These are phyloP conservation scores for Serranochromis macrocephalus DNA, from an alignment of 2,113 vertebrate genomes.

Conservation along the genomic window DNA sequence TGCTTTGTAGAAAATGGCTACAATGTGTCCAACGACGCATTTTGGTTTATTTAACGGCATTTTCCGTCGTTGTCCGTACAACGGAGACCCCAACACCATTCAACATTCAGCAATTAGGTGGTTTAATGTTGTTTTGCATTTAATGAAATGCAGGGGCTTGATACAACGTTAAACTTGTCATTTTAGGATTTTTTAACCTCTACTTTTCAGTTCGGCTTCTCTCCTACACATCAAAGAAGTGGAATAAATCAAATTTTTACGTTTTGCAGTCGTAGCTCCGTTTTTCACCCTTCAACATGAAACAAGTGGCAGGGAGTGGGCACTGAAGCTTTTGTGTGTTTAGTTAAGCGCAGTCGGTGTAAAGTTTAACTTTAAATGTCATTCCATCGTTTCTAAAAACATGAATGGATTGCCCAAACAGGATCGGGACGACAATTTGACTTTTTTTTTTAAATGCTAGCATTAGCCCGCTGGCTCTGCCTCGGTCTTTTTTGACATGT, in stretches of 20 bases:
- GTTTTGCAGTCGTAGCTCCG: background rate
- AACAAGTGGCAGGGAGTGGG: background rate
- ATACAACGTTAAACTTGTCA: rapidly evolving
- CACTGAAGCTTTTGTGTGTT: background rate
- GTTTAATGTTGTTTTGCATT: background rate
- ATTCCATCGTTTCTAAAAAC: background rate
- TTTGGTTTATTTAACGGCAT: background rate
- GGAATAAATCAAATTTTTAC: background rate
- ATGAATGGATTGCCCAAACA: background rate
- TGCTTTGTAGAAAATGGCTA: background rate
- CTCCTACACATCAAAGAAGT: background rate
- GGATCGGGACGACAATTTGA: background rate
- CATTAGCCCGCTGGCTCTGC: background rate
- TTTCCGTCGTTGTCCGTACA: background rate
- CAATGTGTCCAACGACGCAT: rapidly evolving
- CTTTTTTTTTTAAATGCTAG: background rate
- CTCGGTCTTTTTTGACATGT: background rate
- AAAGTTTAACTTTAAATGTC: background rate
- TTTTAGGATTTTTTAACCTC: background rate
- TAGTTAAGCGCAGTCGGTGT: background rate
- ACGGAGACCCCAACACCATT: background rate
- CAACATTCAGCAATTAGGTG: background rate
- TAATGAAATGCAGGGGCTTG: rapidly evolving
- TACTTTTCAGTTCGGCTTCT: background rate
- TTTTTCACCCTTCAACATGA: background rate